Evolutionary conservation across 2,888 invertebrate species (phyloP).

Genomic region (Hydroisotoma schaefferi): DNA sequence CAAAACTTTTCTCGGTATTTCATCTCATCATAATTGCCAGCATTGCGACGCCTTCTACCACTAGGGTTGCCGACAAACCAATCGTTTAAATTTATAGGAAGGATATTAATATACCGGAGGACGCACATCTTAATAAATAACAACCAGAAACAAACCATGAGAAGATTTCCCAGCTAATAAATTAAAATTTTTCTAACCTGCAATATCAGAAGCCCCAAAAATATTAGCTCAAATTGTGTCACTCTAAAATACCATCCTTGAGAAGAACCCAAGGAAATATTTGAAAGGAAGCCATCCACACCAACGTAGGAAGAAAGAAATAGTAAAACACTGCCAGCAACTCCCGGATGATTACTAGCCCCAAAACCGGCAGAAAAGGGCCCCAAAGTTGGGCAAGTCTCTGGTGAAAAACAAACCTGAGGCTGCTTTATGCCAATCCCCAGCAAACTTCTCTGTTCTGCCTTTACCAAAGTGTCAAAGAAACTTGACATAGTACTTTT

Average conservation of each 20-base stretch:
- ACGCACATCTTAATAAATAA: slow-evolving; percentile 28
- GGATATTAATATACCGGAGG: slow-evolving; percentile 30
- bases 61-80: slow-evolving; percentile 29
- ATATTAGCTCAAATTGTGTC: slow-evolving; percentile 34
- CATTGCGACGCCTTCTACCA: slow-evolving; percentile 23
- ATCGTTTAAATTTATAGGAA: slow-evolving; percentile 37
- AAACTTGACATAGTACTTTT: no score
- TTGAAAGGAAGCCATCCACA: slow-evolving; percentile 29
- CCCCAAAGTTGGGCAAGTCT: no score
- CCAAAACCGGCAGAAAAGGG: no score
- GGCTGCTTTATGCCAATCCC: no score
- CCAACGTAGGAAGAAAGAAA: slow-evolving; percentile 8
- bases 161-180: no score
- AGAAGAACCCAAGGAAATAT: slow-evolving; percentile 32
- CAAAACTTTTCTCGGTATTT: slow-evolving; percentile 2
- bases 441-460: no score
- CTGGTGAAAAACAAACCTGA: no score
- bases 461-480: no score
- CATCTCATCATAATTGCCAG: not conserved
- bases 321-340: no score
- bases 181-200: slow-evolving; percentile 23
- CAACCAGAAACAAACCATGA: no score
- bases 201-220: slow-evolving; percentile 32
- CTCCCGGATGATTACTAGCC: no score
- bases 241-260: slow-evolving; percentile 38